Evolutionary conservation across 1,140 invertebrate species (phyloP), one percentile per base, ranked within the genome.

Genomic region (Drosophila grimshawi): DNA sequence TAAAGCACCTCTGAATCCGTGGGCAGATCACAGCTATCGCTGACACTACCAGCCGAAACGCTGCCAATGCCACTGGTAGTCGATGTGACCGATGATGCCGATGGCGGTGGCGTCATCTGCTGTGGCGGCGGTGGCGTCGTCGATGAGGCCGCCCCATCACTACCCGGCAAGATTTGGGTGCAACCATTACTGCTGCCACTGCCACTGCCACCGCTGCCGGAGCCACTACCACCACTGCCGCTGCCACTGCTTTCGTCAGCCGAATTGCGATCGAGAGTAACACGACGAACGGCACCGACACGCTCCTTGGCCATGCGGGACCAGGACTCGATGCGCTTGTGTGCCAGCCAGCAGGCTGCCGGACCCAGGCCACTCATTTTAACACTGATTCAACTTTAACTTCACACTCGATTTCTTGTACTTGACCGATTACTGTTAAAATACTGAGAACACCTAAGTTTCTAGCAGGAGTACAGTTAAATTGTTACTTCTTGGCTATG

Each of bases 241-340:
- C 74, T 61, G 39, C 67, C 45, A 7, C 61, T 80, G 43, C 76
- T 56, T 43, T 90, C 78, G 76, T 94, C 94, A 56, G 94, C 94
- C 2, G 94, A 94, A 35, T 94, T 94, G 68, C 94, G 94, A 78
- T 94, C 94, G 61, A 94, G 93, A 19, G 94, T 94, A 0, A 94
- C 94, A 48, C 94, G 94, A 62, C 94, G 93, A 5, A 94, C 94
- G 5, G 94, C 95, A 41, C 94, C 94, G 5, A 95, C 95, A 29
- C 95, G 92, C 78, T 95, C 95, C 76, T 95, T 94, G 41, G 95
- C 95, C 8, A 95, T 94, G 55, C 94, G 93, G 2, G 95, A 95
- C 95, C 95, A 95, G n/a, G 95, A 95, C 89, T 95, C 95, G 7
- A 95, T 93, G 57, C 95, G 92, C 81, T 95, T 95, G 89, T 96